Percentiles rank a stretch among this genome's conserved stretches.
phyloP scores from a whole-genome alignment of 1,140 invertebrate species.

The Scaptodrosophila lebanonensis region DNA sequence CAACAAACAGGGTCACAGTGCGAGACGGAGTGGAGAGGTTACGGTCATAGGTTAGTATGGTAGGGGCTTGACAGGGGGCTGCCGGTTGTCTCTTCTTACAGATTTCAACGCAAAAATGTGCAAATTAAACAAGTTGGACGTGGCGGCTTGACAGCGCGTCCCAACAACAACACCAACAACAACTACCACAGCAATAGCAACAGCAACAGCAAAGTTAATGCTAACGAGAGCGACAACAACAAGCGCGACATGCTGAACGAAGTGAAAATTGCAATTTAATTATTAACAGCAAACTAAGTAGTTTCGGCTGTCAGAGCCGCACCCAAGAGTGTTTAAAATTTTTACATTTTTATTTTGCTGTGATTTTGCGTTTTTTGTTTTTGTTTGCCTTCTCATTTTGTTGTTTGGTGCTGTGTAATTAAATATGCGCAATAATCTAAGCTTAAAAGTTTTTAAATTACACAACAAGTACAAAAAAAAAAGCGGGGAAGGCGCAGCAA shows the following conservation, averaged over 20 bases:
- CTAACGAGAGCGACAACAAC: no score
- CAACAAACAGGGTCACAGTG: conserved; percentile 86
- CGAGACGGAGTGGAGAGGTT: conserved; percentile 84
- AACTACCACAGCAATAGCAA: conserved; percentile 6
- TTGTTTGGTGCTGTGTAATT: conserved; percentile 44
- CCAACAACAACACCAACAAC: conserved; percentile 8
- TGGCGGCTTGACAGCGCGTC: no score
- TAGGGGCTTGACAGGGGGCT: conserved; percentile 19
- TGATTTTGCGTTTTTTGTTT: conserved; percentile 13
- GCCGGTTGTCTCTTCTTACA: conserved; percentile 54
- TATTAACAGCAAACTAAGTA: conserved; percentile 73
- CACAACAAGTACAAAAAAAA: conserved; percentile 21
- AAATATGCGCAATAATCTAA: conserved; percentile 71
- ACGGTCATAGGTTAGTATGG: conserved; percentile 84
- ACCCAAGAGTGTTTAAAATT: conserved; percentile 35
- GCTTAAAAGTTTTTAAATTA: conserved; percentile 71
- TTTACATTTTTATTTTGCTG: conserved; percentile 27
- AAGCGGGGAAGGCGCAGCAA: conserved; percentile 7
- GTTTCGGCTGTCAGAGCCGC: conserved; percentile 47
- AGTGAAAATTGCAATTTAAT: conserved; percentile 75
- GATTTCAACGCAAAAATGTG: conserved; percentile 21
- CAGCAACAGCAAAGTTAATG: conserved; percentile 11
- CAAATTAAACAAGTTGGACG: no score
- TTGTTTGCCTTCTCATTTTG: conserved; percentile 38
- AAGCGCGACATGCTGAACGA: conserved; percentile 35